These are phyloP conservation scores for Manacus vitellinus DNA, from an alignment of 2,113 vertebrate genomes.

Conservation along the genomic window DNA sequence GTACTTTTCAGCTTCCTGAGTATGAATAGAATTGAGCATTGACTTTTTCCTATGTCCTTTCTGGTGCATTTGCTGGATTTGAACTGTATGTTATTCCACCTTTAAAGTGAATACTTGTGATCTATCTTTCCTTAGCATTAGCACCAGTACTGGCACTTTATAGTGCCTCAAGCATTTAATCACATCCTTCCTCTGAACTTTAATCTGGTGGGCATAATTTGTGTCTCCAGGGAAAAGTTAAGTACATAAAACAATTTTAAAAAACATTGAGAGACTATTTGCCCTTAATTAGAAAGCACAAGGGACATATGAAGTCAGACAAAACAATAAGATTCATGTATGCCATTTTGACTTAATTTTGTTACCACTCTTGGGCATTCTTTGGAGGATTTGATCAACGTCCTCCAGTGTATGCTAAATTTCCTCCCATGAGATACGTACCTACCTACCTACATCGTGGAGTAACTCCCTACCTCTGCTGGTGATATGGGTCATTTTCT, in stretches of 20 bases:
- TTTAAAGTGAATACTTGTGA: not conserved
- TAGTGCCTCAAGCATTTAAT: conserved; percentile 27
- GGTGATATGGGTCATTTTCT: not conserved
- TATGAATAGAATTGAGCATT: not conserved
- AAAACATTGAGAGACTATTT: conserved; percentile 1
- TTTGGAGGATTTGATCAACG: not conserved
- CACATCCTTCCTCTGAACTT: conserved; percentile 39
- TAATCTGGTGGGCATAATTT: conserved; percentile 47
- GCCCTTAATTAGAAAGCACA: conserved; percentile 33
- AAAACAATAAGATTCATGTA: not conserved
- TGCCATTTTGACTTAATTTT: conserved; percentile 22
- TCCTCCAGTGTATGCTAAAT: not conserved
- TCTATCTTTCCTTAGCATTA: conserved; percentile 12
- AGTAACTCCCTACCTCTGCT: not conserved
- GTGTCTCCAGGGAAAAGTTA: conserved; percentile 23
- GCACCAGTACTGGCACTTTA: not conserved
- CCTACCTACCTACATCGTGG: not conserved
- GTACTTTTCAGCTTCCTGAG: not conserved
- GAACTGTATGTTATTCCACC: not conserved
- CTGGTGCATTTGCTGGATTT: not conserved
- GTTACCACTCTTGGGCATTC: not conserved
- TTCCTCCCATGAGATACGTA: not conserved
- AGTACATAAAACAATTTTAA: conserved; percentile 39
- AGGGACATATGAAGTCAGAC: not conserved
- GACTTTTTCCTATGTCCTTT: not conserved